Percentiles rank a stretch among this genome's conserved stretches.
Evolutionary conservation across 2,113 vertebrate species (phyloP).

Genomic region (Phainopepla nitens): DNA sequence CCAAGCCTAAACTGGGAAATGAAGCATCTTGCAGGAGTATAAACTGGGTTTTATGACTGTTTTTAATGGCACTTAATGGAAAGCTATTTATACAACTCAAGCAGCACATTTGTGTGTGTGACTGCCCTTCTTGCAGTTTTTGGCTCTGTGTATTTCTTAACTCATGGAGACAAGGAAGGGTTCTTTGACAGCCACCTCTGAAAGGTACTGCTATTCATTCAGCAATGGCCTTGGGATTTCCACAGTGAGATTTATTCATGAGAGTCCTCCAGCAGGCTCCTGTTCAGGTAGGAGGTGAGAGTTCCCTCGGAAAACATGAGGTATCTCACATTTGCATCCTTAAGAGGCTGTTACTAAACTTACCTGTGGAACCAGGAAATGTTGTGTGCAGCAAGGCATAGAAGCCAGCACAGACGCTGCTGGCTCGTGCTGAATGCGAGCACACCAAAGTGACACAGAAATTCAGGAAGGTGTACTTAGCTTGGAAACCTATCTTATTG

Average conservation of each 20-base stretch:
- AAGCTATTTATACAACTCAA: neutral
- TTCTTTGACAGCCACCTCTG: neutral
- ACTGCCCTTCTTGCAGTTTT: neutral
- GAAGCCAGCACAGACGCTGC: neutral
- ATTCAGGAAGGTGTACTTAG: neutral
- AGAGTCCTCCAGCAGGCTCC: neutral
- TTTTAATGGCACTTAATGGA: neutral
- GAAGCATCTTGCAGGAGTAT: neutral
- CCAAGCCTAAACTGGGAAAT: neutral
- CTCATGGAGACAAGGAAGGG: neutral
- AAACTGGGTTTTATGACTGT: neutral
- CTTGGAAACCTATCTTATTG: slow-evolving; percentile 35
- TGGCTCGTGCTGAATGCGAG: slow-evolving; percentile 20
- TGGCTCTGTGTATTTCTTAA: neutral
- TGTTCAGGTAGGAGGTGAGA: neutral
- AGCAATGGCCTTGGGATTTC: neutral
- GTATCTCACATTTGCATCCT: neutral
- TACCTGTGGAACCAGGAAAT: neutral
- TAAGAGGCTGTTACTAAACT: neutral
- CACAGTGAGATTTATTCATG: neutral
- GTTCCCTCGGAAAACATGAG: neutral
- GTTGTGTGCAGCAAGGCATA: neutral
- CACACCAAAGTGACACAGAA: slow-evolving; percentile 4
- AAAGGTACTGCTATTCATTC: neutral
- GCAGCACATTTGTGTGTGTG: neutral